phyloP scores from a whole-genome alignment of 1,140 invertebrate species.

The Coelopa frigida region DNA sequence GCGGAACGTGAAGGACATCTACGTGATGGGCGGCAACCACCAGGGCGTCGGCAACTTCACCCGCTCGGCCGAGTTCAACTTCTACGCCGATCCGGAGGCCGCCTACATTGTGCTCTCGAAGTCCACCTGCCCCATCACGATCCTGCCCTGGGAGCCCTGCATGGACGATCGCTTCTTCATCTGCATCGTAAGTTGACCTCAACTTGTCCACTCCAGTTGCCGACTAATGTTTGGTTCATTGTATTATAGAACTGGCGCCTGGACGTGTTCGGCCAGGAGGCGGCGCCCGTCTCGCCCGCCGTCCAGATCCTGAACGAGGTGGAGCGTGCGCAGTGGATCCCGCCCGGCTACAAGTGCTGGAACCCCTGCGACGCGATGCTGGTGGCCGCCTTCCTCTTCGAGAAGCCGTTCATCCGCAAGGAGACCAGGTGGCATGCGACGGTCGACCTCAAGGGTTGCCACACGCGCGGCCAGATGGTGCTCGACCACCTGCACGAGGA shows the following conservation, averaged over 20 bases:
- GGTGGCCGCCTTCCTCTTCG: slow-evolving; percentile 48
- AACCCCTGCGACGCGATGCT: slow-evolving; percentile 53
- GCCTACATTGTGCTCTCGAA: slow-evolving; percentile 59
- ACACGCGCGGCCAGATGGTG: slow-evolving; percentile 55
- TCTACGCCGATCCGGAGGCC: slow-evolving; percentile 69
- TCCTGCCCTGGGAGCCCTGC: slow-evolving; percentile 61
- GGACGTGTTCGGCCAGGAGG: slow-evolving; percentile 21
- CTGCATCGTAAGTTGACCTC: slow-evolving; percentile 44
- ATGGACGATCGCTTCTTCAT: slow-evolving; percentile 42
- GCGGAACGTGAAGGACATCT: slow-evolving; percentile 54
- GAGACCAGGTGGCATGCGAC: slow-evolving; percentile 45
- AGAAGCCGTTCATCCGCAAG: slow-evolving; percentile 34
- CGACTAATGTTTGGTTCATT: neutral
- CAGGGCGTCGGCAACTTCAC: slow-evolving; percentile 62
- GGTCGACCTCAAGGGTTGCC: slow-evolving; percentile 50
- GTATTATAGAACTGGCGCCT: slow-evolving; percentile 50
- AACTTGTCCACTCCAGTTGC: neutral
- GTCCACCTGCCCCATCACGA: slow-evolving; percentile 50
- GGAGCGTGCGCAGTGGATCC: slow-evolving; percentile 45
- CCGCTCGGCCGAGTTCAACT: slow-evolving; percentile 70
- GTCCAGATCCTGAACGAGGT: slow-evolving; percentile 50
- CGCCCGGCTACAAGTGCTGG: slow-evolving; percentile 35
- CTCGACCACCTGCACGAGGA: slow-evolving; percentile 50
- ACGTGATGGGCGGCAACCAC: slow-evolving; percentile 72
- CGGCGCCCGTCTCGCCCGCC: slow-evolving; percentile 28